phyloP scores from a whole-genome alignment of 1,140 invertebrate species.

The Drosophila suzukii region DNA sequence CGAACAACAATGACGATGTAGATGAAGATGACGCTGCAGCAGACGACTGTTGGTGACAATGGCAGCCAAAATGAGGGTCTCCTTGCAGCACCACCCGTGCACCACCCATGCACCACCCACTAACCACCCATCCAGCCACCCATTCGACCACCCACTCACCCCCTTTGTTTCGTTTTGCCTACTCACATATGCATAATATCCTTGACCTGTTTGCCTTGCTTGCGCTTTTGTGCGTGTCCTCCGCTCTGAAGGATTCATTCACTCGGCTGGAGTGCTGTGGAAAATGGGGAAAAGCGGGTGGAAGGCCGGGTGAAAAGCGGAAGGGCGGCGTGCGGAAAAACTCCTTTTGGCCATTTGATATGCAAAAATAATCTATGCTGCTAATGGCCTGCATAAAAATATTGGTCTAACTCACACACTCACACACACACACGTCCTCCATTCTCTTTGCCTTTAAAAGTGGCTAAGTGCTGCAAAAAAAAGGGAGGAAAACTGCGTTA shows the following conservation, averaged over 20 bases:
- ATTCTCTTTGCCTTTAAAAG: background rate
- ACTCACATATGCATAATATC: slow-evolving; percentile 74
- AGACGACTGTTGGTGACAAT: slow-evolving; percentile 39
- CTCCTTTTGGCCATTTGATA: slow-evolving; percentile 52
- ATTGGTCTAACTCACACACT: slow-evolving; percentile 32
- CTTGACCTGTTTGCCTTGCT: slow-evolving; percentile 71
- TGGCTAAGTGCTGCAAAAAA: background rate
- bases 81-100: background rate
- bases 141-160: background rate
- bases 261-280: background rate
- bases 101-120: background rate
- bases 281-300: background rate
- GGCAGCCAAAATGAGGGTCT: slow-evolving; percentile 40
- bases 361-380: slow-evolving; percentile 69
- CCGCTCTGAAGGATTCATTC: slow-evolving; percentile 12
- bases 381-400: slow-evolving; percentile 69
- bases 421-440: background rate
- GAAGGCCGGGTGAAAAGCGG: too few species aligned
- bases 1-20: slow-evolving; percentile 35
- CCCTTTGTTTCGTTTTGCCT: slow-evolving; percentile 36
- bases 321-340: slow-evolving; percentile 8
- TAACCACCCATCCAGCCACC: background rate
- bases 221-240: slow-evolving; percentile 66
- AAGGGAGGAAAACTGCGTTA: background rate
- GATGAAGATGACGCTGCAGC: slow-evolving; percentile 40